Base-by-base conservation (phyloP, 2,113 vertebrate genomes). In the Mesembrinibis cayennensis region DNA sequence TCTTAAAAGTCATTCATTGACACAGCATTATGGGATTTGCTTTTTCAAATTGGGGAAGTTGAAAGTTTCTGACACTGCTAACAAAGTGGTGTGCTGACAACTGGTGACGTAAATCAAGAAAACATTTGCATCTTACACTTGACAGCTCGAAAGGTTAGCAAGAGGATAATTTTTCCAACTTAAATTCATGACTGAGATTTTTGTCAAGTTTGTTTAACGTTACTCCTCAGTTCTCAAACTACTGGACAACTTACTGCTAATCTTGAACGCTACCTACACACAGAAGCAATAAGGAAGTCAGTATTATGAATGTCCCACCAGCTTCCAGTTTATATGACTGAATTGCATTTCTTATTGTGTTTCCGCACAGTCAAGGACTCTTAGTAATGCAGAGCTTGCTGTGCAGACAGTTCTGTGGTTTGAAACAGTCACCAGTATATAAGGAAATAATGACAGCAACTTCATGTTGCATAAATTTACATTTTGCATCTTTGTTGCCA, bases 161-260 rank as follows among this genome's bases (percentile, higher is more conserved):
- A 71, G 63, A 38, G n/a, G 22, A 44, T 87, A 52, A 69, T 38
- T 90, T 87, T 91, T 85, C 45, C 16, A 53, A 38, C 53, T 90
- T 26, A 3, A 92, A 65, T 76, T 87, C 1, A 16, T 47, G 25
- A 52, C 56, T 77, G 71, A 78, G 29, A 30, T 76, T 87, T 90
- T 81, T 61, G 9, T 85, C 25, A 71, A 27, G 23, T 77, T 38
- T 63, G 47, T 50, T 92, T 87, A 84, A 65, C 25, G 6, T 44
- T 62, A 65, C 16, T 62, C 10, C 69, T 94, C 27, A 34, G 62
- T 96, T 94, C 73, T 93, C 65, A 82, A 90, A 91, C 79, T 94
- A 67, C 87, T 95, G 13, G 3, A 11, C 23, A 94, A 78, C 44
- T 82, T 79, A 30, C 25, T 94, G 38, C 72, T 93, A 26, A 36